Evolutionary conservation across 2,113 vertebrate genomes (phyloP).

Genomic region (Cryptoleucopteryx plumbea): DNA sequence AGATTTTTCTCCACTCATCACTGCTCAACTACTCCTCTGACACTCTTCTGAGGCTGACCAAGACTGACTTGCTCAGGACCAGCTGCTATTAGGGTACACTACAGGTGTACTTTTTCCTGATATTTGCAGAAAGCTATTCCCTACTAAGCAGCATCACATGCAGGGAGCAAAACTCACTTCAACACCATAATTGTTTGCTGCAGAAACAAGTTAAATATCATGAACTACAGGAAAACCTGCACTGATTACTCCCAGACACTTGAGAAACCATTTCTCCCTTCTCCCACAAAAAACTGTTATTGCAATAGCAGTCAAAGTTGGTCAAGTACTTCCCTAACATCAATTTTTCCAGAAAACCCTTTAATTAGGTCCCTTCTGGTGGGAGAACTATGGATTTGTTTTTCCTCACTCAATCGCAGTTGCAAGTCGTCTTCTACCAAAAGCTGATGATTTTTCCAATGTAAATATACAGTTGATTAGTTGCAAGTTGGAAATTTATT

Average conservation of each 20-base stretch:
- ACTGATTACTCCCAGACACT: background rate
- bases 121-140: background rate
- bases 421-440: background rate
- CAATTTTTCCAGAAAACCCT: background rate
- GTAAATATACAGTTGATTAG: background rate
- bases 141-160: background rate
- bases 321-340: background rate
- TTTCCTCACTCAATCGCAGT: background rate
- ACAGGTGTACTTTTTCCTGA: background rate
- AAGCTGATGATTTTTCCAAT: background rate
- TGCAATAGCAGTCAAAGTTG: background rate
- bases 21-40: background rate
- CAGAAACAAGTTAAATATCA: background rate
- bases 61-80: background rate
- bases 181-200: background rate
- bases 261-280: background rate
- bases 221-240: background rate
- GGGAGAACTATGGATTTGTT: background rate
- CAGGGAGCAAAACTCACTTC: background rate
- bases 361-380: background rate
- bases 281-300: background rate
- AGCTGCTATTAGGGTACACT: background rate
- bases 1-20: background rate
- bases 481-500: background rate
- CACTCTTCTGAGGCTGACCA: background rate